Base-by-base conservation (phyloP, 2,797 vertebrate species). In the Spinus olivaceus region DNA sequence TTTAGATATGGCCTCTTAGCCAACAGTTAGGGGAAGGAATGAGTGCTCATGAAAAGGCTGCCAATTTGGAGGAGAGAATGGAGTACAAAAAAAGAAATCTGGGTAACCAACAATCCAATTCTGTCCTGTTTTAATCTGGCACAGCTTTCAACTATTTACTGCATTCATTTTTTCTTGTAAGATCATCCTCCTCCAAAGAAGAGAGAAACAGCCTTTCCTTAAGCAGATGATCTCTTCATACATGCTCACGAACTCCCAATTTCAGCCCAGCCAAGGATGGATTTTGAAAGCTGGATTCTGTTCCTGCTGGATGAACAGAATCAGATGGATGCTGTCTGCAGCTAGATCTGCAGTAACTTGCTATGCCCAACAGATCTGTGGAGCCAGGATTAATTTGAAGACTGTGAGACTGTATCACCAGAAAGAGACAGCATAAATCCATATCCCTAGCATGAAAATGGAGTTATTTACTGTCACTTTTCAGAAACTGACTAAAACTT, bases 271-370 rank as follows among this genome's bases (percentile, higher is more conserved):
- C 63, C 83, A 96, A 86, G 47, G 63, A 83, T 0, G 2, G 77
- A 84, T 95, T 94, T 91, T 81, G 77, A 90, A 73, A 92, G 77
- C 86, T 90, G 90, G 63, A 49, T 91, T 81, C 50, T 88, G 73
- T 50, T 91, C 63, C 59, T 84, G 14, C 49, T 88, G 83, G 54
- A 86, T 84, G 90, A 94, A 76, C 47, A 84, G 54, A 86, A 90
- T 91, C 77, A 88, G 90, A 91, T 42, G 85, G 69, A 83, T 73
- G 54, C 63, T 90, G 73, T 64, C 72, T 88, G 85, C 76, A 88
- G 69, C 42, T 86, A 90, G 42, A 85, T 67, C 79, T 72, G 72
- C 77, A 81, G 79, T 81, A 76, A 83, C 85, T 86, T 24, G 10
- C 57, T 88, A 42, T 72, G 73, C 88, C 86, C 85, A 91, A 59